phyloP scores from a whole-genome alignment of 2,797 vertebrate genomes.

The Lagodon rhomboides region DNA sequence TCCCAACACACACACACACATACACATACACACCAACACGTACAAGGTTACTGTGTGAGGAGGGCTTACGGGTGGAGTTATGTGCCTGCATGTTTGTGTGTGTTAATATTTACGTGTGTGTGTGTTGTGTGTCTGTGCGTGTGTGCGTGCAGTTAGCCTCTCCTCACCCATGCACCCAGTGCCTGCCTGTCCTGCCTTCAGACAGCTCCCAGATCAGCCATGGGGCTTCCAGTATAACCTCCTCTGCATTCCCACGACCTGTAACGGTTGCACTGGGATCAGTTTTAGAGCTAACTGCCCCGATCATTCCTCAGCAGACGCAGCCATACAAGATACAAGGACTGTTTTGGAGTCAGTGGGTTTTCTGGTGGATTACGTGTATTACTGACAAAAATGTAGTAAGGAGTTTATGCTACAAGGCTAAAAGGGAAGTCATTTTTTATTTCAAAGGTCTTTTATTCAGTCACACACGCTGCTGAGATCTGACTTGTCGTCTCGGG shows the following conservation, averaged over 20 bases:
- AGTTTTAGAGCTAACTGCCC: constrained; percentile 74
- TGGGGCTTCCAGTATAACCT: constrained; percentile 76
- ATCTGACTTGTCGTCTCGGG: constrained; percentile 29
- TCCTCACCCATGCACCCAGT: constrained; percentile 84
- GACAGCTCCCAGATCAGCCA: constrained; percentile 79
- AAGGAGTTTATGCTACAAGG: constrained; percentile 4
- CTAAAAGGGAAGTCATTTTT: constrained; percentile 11
- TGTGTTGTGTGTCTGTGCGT: constrained; percentile 49
- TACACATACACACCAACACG: constrained; percentile 48
- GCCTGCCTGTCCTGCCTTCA: constrained; percentile 87
- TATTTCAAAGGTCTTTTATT: constrained; percentile 28
- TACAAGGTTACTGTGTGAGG: constrained; percentile 74
- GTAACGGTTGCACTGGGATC: constrained; percentile 64
- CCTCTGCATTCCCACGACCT: constrained; percentile 68
- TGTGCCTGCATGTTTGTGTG: constrained; percentile 75
- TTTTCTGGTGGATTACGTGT: constrained; percentile 30
- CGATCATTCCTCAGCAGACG: constrained; percentile 65
- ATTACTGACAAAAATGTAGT: neutral
- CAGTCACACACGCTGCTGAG: constrained; percentile 18
- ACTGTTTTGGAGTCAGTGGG: constrained; percentile 68
- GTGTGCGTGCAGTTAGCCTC: constrained; percentile 67
- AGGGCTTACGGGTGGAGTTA: constrained; percentile 70
- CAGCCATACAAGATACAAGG: constrained; percentile 71
- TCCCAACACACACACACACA: constrained; percentile 47
- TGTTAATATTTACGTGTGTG: constrained; percentile 51